Percentiles rank a stretch among this genome's conserved stretches.
Evolutionary conservation across 2,888 invertebrate genomes (phyloP).

Genomic region (Caenorhabditis japonica): DNA sequence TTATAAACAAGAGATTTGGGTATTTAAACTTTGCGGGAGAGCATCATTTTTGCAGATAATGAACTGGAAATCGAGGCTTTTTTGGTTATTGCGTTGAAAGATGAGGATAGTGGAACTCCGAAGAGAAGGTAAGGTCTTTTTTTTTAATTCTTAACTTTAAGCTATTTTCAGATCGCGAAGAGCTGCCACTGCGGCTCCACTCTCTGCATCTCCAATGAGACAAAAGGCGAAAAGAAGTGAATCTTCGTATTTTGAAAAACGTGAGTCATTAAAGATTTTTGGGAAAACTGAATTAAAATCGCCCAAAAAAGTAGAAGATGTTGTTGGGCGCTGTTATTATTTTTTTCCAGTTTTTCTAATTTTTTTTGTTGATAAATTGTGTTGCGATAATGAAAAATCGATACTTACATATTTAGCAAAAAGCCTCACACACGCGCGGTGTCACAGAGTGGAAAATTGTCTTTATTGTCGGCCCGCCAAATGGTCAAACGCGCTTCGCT

Average conservation of each 20-base stretch:
- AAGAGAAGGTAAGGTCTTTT: slow-evolving; percentile 30
- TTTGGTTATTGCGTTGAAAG: slow-evolving; percentile 35
- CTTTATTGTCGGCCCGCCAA: no score
- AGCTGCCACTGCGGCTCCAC: slow-evolving; percentile 22
- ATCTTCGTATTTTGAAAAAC: slow-evolving; percentile 50
- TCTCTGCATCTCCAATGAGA: slow-evolving; percentile 35
- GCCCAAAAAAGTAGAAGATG: no score
- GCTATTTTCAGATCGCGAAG: slow-evolving; percentile 34
- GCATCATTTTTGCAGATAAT: slow-evolving; percentile 15
- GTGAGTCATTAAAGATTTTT: no score
- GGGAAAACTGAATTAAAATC: no score
- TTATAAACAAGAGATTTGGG: not conserved
- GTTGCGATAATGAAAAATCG: no score
- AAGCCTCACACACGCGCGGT: no score
- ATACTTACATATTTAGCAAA: no score
- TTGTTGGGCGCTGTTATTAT: no score
- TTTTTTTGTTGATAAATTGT: no score
- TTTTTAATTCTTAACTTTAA: not conserved
- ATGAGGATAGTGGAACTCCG: slow-evolving; percentile 22
- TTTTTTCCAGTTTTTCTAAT: no score
- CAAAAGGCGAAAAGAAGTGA: slow-evolving; percentile 36
- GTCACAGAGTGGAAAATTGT: no score
- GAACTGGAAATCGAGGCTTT: slow-evolving; percentile 42
- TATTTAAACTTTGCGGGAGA: not conserved
- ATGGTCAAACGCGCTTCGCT: no score